These are phyloP conservation scores for Prietella phreatophila DNA, from an alignment of 2,113 vertebrate species.

Conservation along the genomic window DNA sequence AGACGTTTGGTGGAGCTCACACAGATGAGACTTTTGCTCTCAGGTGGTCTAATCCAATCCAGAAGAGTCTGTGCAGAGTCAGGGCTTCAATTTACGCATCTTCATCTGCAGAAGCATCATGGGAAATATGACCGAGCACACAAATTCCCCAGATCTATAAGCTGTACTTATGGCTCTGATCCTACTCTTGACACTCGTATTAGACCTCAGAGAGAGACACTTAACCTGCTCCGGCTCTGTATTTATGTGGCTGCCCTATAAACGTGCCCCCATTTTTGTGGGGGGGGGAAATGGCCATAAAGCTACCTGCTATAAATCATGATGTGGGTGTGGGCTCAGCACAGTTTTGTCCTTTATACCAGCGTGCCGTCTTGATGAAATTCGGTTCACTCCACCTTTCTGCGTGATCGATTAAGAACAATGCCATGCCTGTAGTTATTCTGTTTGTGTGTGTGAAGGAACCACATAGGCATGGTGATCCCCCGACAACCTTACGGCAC, in stretches of 20 bases:
- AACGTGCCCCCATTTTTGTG: conserved; percentile 42
- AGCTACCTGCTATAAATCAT: conserved; percentile 26
- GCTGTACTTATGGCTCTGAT: conserved; percentile 34
- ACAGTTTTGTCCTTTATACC: not conserved
- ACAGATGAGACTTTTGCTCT: not conserved
- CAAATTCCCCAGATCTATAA: not conserved
- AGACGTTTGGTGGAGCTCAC: not conserved
- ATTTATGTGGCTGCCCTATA: conserved; percentile 64
- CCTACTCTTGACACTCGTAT: conserved; percentile 35
- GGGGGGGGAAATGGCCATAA: not conserved
- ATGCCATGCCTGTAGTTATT: not conserved
- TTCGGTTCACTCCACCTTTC: not conserved
- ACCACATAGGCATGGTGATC: conserved; percentile 29
- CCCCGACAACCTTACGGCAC: conserved; percentile 41
- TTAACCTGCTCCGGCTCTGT: conserved; percentile 59
- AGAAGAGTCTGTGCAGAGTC: too few species aligned
- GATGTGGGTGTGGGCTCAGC: conserved; percentile 13
- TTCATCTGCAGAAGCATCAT: not conserved
- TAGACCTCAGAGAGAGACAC: conserved; percentile 49
- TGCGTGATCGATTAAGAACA: not conserved
- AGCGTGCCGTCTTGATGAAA: too few species aligned
- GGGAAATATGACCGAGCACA: not conserved
- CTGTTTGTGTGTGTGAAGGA: not conserved
- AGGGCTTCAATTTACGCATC: not conserved
- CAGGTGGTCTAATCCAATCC: not conserved